Evolutionary conservation across 2,888 invertebrate species (phyloP).

Genomic region (Hanleya hanleyi): DNA sequence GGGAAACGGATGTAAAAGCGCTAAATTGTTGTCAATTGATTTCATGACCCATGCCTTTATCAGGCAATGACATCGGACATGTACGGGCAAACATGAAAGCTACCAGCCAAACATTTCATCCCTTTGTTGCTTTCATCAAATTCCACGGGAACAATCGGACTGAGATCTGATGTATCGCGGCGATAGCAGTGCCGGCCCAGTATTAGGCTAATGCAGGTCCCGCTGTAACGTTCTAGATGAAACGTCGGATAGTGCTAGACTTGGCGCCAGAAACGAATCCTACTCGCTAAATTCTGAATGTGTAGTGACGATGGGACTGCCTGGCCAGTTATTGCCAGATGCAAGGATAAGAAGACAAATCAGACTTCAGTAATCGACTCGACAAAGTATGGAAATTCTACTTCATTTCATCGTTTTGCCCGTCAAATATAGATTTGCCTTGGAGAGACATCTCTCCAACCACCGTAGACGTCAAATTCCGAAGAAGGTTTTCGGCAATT

Average conservation of each 20-base stretch:
- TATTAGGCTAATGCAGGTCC: neutral
- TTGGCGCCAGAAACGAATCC: neutral
- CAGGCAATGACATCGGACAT: neutral
- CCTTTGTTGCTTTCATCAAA: neutral
- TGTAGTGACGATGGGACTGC: neutral
- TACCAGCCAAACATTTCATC: neutral
- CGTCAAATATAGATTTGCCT: too few species aligned
- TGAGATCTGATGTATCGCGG: neutral
- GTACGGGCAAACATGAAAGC: neutral
- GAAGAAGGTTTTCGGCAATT: too few species aligned
- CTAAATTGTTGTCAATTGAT: conserved; percentile 11
- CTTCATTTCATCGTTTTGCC: neutral
- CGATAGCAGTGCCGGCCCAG: neutral
- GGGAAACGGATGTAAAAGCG: conserved; percentile 7
- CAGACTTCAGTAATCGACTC: conserved; percentile 6
- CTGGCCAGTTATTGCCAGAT: conserved; percentile 3
- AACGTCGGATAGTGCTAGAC: neutral
- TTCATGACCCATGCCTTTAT: conserved; percentile 4
- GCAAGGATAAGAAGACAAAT: conserved; percentile 3
- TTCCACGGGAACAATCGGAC: neutral
- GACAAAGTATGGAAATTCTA: neutral
- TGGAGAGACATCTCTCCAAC: too few species aligned
- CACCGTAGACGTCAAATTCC: too few species aligned
- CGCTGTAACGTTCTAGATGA: neutral
- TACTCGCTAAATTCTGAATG: neutral